Conservation (phyloP, 2,113 vertebrate species). For the Calidris pugnax region DNA sequence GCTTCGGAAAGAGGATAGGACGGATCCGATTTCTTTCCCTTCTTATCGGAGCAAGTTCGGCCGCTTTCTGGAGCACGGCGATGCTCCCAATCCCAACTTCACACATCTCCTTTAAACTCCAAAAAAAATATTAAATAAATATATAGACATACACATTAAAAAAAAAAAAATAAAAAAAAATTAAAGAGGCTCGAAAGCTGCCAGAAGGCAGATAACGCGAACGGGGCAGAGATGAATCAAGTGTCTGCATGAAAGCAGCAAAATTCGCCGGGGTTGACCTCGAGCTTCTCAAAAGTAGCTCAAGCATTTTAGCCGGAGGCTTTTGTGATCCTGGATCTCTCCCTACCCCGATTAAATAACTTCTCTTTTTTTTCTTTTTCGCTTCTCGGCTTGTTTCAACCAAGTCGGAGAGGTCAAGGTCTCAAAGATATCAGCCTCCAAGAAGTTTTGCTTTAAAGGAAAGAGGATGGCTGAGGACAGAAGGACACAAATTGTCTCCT, state of each 20-base stretch:
- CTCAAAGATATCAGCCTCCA: not conserved
- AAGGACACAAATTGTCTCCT: not conserved
- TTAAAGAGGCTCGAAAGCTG: no score
- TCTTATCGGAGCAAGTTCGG: not conserved
- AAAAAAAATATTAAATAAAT: not conserved
- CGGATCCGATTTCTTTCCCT: not conserved
- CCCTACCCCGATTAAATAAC: not conserved
- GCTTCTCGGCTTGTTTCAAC: not conserved
- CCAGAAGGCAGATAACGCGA: not conserved
- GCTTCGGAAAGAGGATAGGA: not conserved
- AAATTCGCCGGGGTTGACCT: not conserved
- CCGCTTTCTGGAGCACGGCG: not conserved
- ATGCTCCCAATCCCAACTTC: not conserved
- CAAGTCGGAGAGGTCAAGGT: not conserved
- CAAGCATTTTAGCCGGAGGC: not conserved
- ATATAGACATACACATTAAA: no score
- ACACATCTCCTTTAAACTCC: not conserved
- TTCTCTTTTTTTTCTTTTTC: not conserved
- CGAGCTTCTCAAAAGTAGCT: slow-evolving; percentile 4
- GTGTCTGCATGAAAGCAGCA: not conserved
- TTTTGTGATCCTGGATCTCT: not conserved
- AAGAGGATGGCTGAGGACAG: not conserved
- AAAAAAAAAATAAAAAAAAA: not conserved
- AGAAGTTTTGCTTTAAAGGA: not conserved
- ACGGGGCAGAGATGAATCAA: not conserved